Conservation (phyloP, 2,888 invertebrate genomes). For the Spodoptera picta region DNA sequence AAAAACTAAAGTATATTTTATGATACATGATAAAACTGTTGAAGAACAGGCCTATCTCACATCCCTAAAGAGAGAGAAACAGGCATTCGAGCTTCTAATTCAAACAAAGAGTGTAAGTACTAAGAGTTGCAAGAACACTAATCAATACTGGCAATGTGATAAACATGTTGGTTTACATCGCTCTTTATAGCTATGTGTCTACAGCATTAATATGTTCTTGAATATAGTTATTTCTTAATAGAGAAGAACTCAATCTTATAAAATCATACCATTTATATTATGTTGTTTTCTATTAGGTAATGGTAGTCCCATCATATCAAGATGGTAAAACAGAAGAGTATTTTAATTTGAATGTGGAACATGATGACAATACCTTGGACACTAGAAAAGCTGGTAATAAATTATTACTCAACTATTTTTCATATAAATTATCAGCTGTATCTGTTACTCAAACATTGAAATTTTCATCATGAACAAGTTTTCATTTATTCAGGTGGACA, state of each 20-base stretch:
- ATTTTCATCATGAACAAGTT: neutral
- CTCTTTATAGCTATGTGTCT: conserved; percentile 3
- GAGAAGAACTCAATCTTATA: no score
- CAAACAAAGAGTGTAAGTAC: conserved; percentile 95
- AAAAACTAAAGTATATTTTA: conserved; percentile 93
- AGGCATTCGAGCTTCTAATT: conserved; percentile 97
- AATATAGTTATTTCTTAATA: no score
- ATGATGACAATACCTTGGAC: conserved; percentile 78
- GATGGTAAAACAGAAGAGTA: conserved; percentile 93
- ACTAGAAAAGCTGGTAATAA: conserved; percentile 91
- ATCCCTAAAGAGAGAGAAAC: conserved; percentile 96
- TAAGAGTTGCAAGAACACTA: no score
- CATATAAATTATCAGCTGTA: neutral
- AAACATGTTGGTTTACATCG: no score
- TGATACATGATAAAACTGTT: conserved; percentile 97
- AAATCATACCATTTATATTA: no score
- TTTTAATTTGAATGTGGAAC: conserved; percentile 80
- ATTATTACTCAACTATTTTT: no score
- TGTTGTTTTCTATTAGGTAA: conserved; percentile 85
- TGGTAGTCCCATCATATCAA: conserved; percentile 96
- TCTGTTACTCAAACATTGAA: neutral
- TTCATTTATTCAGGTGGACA: conserved; percentile 78
- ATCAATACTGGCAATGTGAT: no score
- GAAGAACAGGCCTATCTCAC: conserved; percentile 99
- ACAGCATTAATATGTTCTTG: conserved; percentile 43